phyloP scores from a whole-genome alignment of 2,113 vertebrate genomes.

The Orthonyx spaldingii region DNA sequence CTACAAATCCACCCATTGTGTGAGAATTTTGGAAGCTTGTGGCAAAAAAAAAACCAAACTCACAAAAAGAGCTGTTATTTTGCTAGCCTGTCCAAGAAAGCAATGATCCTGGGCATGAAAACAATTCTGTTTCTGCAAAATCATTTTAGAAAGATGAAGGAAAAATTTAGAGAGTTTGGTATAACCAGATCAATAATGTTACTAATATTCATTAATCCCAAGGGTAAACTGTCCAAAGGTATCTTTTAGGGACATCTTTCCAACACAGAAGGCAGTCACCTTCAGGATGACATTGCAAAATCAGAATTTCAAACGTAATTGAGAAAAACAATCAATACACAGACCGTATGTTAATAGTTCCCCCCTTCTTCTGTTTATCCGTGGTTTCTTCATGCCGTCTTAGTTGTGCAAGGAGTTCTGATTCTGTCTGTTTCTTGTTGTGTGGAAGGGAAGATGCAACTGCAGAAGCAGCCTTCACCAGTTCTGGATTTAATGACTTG shows the following conservation, averaged over 20 bases:
- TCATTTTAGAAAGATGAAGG: background rate
- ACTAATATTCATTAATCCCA: background rate
- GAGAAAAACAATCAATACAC: background rate
- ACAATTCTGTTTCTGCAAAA: slow-evolving; percentile 18
- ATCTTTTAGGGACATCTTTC: background rate
- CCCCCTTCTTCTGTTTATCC: slow-evolving; percentile 70
- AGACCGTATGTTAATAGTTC: slow-evolving; percentile 73
- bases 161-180: background rate
- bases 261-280: background rate
- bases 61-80: background rate
- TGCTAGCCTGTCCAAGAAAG: slow-evolving; percentile 5
- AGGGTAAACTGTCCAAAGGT: background rate
- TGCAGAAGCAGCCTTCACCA: slow-evolving; percentile 82
- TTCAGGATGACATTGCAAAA: background rate
- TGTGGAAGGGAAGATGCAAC: slow-evolving; percentile 81
- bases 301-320: background rate
- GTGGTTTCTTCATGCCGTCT: slow-evolving; percentile 75
- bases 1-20: slow-evolving; percentile 28
- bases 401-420: slow-evolving; percentile 84
- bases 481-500: slow-evolving; percentile 69
- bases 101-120: background rate
- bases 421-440: slow-evolving; percentile 71
- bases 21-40: background rate
- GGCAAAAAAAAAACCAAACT: background rate
- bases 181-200: background rate